Evolutionary conservation across 2,888 invertebrate genomes (phyloP).

Genomic region (Formica aserva): DNA sequence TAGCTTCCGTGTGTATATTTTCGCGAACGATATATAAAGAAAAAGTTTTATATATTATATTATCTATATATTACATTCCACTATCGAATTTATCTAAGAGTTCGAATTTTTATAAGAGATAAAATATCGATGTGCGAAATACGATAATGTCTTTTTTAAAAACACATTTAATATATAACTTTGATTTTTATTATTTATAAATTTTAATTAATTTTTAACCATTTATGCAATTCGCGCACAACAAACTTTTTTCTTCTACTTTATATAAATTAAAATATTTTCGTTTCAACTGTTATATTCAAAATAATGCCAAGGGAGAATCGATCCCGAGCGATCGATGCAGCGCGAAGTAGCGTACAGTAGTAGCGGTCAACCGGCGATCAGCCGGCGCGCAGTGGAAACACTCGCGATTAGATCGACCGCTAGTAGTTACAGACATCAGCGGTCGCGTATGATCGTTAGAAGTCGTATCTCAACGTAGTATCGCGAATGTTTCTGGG

Average conservation of each 20-base stretch:
- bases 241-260: background rate
- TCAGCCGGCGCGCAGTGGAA: conserved; percentile 19
- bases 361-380: background rate
- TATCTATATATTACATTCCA: background rate
- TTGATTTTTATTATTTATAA: background rate
- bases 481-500: conserved; percentile 26
- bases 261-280: background rate
- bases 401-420: conserved; percentile 8
- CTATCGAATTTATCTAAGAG: conserved; percentile 1
- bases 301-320: background rate
- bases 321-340: background rate
- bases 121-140: background rate
- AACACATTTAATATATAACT: background rate
- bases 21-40: background rate
- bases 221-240: background rate
- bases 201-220: background rate
- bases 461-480: background rate
- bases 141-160: background rate
- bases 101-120: background rate
- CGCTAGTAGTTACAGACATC: conserved; percentile 19
- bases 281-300: background rate
- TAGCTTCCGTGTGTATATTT: background rate
- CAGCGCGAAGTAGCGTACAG: background rate
- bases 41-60: background rate
- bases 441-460: background rate